Base-by-base conservation (phyloP, 2,888 invertebrate species). In the Eupithecia pulchellata region DNA sequence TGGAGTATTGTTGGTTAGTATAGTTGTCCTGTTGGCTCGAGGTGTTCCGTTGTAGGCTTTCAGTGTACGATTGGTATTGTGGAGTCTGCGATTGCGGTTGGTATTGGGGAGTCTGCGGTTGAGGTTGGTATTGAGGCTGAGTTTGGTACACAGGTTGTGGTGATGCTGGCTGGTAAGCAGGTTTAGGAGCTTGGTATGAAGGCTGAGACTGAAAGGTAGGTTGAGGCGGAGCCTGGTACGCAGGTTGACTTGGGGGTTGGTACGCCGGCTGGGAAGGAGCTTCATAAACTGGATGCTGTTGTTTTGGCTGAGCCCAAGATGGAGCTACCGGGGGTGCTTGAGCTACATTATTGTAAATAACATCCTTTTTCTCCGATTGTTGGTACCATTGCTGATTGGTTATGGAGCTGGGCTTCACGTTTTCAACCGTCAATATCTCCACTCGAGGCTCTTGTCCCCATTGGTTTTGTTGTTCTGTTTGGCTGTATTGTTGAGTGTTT, bases 311-410 rank as follows among this genome's bases (percentile, higher is more conserved):
- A 42, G 82, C 82, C 77, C 77, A 77, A 66, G 75, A 60, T 36
- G 76, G 72, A 25, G 73, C 62, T 11, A 71, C 62, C 2, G 77
- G 74, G n/a, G 74, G 74, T n/a, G 86, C 80, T 36, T 84, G 83
- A 34, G 82, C 75, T 11, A 86, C 81, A 70, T 89, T 89, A 75
- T 90, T 91, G 66, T 88, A 89, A 67, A 86, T 78, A 17, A 80
- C 77, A 72, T 90, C 90, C 67, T 91, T 90, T 73, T 83, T 88
- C 52, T 82, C 87, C 39, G 79, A 86, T 68, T 91, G 91, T 78
- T 93, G 92, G 71, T 91, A 94, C 94, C 94, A 94, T 74, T 93
- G 91, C 68, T 91, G 91, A 70, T 93, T 93, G 11, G 89, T 90
- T 32, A 94, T 91, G 14, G 85, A 84, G 77, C 94, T 94, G 3